phyloP scores from a whole-genome alignment of 2,113 vertebrate species.

The Petroica traversi region DNA sequence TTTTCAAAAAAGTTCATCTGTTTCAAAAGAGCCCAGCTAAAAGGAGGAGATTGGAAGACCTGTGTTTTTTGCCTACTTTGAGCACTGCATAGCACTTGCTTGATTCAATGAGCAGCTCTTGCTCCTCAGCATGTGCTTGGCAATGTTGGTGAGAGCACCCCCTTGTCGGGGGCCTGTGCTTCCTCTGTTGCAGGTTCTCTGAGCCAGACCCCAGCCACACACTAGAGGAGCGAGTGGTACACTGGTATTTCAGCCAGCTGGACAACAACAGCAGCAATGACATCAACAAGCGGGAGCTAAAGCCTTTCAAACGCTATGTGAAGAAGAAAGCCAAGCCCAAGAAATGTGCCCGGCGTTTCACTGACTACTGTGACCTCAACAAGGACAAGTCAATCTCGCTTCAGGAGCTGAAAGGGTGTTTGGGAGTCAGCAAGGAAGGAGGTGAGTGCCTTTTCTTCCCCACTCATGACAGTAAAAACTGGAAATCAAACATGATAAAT shows the following conservation, averaged over 20 bases:
- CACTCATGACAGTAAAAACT: neutral
- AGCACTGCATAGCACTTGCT: accelerated
- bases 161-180: neutral
- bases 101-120: neutral
- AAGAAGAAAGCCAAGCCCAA: slow-evolving; percentile 99
- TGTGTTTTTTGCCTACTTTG: neutral
- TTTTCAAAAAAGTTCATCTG: neutral
- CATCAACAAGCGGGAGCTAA: slow-evolving; percentile 95
- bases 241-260: slow-evolving; percentile 97
- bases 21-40: neutral
- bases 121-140: neutral
- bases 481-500: neutral
- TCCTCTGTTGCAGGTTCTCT: slow-evolving; percentile 81
- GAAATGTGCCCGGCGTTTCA: slow-evolving; percentile 94
- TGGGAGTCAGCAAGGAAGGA: slow-evolving; percentile 95
- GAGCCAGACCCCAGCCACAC: slow-evolving; percentile 97
- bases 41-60: neutral
- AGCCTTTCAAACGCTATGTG: slow-evolving; percentile 94
- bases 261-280: slow-evolving; percentile 93
- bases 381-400: slow-evolving; percentile 94
- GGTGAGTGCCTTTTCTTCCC: slow-evolving; percentile 42
- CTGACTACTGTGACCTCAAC: slow-evolving; percentile 97
- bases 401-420: slow-evolving; percentile 94
- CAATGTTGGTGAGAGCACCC: neutral
- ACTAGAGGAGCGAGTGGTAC: slow-evolving; percentile 93